These are phyloP conservation scores for Oncorhynchus tshawytscha DNA, from an alignment of 2,113 vertebrate species.

Conservation along the genomic window DNA sequence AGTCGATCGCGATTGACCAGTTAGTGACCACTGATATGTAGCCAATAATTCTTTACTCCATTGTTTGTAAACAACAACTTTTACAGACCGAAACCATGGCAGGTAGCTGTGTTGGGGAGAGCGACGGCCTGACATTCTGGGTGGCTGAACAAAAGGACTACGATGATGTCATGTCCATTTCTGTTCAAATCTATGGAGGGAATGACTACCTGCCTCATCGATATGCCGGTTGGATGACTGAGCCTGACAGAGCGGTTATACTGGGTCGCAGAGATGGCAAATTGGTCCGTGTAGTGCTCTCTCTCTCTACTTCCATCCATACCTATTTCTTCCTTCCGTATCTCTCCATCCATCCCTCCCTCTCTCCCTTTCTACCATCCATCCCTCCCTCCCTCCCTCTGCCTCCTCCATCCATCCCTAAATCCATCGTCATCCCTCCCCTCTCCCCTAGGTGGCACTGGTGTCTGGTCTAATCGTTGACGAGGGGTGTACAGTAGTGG, in stretches of 20 bases:
- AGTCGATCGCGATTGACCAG: too few species aligned
- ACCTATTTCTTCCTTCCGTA: background rate
- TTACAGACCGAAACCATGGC: conserved; percentile 26
- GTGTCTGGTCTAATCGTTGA: conserved; percentile 53
- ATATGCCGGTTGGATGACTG: conserved; percentile 49
- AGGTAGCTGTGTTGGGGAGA: conserved; percentile 32
- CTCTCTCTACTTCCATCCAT: background rate
- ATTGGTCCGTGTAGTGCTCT: conserved; percentile 28
- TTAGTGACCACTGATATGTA: too few species aligned
- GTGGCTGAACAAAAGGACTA: conserved; percentile 50
- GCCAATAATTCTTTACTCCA: too few species aligned
- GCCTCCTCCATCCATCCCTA: background rate
- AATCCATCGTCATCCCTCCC: background rate
- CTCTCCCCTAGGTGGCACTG: conserved; percentile 44
- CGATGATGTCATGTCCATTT: conserved; percentile 55
- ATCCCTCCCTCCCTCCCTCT: background rate
- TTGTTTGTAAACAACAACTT: background rate
- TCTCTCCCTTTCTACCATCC: too few species aligned
- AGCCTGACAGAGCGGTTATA: conserved; percentile 47
- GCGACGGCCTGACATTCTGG: conserved; percentile 50
- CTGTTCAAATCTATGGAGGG: conserved; percentile 41
- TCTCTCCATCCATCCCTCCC: background rate
- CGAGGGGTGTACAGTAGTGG: conserved; percentile 41
- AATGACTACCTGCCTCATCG: conserved; percentile 55
- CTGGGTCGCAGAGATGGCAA: conserved; percentile 39